Base-by-base conservation (phyloP, 2,888 invertebrate species). In the Habrosyne pyritoides region DNA sequence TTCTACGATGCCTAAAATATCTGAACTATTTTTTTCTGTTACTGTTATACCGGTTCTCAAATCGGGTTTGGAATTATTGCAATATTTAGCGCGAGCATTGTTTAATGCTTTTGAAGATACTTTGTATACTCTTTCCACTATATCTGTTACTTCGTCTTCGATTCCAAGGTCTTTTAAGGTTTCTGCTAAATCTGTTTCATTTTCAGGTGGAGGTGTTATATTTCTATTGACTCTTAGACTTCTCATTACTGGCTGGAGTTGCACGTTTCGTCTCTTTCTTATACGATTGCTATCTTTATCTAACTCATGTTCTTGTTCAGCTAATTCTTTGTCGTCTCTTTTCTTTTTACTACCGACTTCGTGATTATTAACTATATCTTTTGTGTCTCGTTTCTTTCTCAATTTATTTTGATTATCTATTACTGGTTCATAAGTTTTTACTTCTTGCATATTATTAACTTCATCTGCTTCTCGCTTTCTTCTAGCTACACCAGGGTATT, bases 141-240 rank as follows among this genome's bases (percentile, higher is more conserved):
- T 57, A 1, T 69, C 66, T 49, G 86, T 71, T 0, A 84, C 69
- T 59, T 84, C 80, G 0, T 73, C 56, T 24, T 70, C 69, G 0
- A 90, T 77, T 0, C 79, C 83, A n/a, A 89, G 52, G 4, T 77
- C 66, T 33, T 66, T 68, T 0, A 88, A 14, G 2, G 24, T 67
- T 0, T 61, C 48, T 2, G 60, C 55, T 0, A 71, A 0, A 3
- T 61, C 56, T 0, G 59, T 56, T 10, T 51, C 14, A 6, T 14
- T 21, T 12, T 62, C 59, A 0, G 83, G 76, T 0, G 89, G 87
- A 1, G 86, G 83, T 0, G 85, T 90, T 5, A 91, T 91, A 4
- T 87, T 71, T 0, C 81, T 78, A 47, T 91, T 91, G 0, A 89
- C 84, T 55, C 91, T 70, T 24, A 91, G 63, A 56, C 77, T 89